A percentile compares a stretch with the other conserved stretches of the same genome.
phyloP scores from a whole-genome alignment of 2,113 vertebrate species.

The Takifugu bimaculatus region DNA sequence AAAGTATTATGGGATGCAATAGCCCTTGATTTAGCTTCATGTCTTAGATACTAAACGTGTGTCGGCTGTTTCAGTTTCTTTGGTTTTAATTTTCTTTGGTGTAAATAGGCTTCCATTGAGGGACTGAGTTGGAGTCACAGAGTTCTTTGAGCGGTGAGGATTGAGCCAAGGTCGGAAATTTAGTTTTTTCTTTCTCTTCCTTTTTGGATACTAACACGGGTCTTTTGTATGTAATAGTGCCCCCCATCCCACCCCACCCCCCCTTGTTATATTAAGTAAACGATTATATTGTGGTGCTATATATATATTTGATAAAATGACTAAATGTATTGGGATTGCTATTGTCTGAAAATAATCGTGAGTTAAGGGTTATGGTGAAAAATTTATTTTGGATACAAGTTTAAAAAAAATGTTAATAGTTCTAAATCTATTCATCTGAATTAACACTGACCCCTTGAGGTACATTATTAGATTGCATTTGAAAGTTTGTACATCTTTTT shows the following conservation, averaged over 20 bases:
- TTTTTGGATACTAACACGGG: constrained; percentile 92
- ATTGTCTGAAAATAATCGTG: constrained; percentile 89
- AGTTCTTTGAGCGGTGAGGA: constrained; percentile 2
- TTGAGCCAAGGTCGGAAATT: constrained; percentile 1
- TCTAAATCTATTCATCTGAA: constrained; percentile 66
- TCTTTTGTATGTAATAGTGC: constrained; percentile 91
- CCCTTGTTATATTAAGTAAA: constrained; percentile 76
- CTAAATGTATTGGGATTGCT: constrained; percentile 85
- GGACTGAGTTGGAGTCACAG: background rate
- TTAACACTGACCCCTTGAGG: constrained; percentile 76
- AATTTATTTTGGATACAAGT: constrained; percentile 93
- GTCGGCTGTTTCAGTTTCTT: background rate
- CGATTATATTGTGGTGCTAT: constrained; percentile 97
- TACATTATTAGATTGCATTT: constrained; percentile 81
- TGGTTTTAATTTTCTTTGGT: background rate
- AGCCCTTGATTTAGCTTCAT: background rate
- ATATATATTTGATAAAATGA: constrained; percentile 91
- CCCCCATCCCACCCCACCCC: background rate
- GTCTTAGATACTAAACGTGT: background rate
- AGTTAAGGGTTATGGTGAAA: constrained; percentile 80
- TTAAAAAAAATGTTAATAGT: constrained; percentile 70
- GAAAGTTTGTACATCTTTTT: constrained; percentile 94
- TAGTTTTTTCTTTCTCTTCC: constrained; percentile 23
- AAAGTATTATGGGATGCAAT: background rate
- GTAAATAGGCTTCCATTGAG: constrained; percentile 7